A percentile compares a stretch with the other conserved stretches of the same genome.
Conservation (phyloP, 2,113 vertebrate genomes). For the Lutjanus erythropterus region DNA sequence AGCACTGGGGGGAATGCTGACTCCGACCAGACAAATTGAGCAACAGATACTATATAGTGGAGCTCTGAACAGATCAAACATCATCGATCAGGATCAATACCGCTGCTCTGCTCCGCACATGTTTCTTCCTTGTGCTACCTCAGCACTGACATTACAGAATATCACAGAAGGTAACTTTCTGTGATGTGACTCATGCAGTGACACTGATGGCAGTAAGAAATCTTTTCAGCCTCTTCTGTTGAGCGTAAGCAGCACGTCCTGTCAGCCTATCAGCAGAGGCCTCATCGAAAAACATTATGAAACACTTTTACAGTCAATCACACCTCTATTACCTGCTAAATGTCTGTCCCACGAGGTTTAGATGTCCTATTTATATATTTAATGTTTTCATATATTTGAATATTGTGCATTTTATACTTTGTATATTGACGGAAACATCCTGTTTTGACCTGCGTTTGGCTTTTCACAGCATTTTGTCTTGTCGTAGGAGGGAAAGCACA, state of each 20-base stretch:
- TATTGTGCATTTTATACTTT: not conserved
- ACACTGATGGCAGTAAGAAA: not conserved
- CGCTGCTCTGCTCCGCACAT: not conserved
- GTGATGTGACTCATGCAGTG: constrained; percentile 8
- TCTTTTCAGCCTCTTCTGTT: not conserved
- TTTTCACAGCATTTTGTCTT: not conserved
- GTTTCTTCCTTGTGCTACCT: not conserved
- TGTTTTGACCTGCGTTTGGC: not conserved
- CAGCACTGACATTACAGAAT: constrained; percentile 18
- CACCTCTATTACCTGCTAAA: not conserved
- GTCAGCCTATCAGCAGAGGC: constrained; percentile 22
- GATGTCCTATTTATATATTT: not conserved
- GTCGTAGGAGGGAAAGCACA: not conserved
- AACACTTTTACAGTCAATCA: constrained; percentile 7
- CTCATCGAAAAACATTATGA: constrained; percentile 4
- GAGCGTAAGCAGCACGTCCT: not conserved
- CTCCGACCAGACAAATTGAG: constrained; percentile 31
- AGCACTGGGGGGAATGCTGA: constrained; percentile 51
- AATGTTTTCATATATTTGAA: not conserved
- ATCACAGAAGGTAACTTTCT: constrained; percentile 6
- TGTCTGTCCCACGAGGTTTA: too few species aligned
- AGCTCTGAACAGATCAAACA: constrained; percentile 43
- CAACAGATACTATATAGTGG: constrained; percentile 15
- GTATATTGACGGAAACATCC: not conserved
- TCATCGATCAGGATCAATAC: constrained; percentile 36